These are phyloP conservation scores for Chaetophractus vellerosus DNA, from an alignment of 2,797 vertebrate genomes.

Conservation along the genomic window DNA sequence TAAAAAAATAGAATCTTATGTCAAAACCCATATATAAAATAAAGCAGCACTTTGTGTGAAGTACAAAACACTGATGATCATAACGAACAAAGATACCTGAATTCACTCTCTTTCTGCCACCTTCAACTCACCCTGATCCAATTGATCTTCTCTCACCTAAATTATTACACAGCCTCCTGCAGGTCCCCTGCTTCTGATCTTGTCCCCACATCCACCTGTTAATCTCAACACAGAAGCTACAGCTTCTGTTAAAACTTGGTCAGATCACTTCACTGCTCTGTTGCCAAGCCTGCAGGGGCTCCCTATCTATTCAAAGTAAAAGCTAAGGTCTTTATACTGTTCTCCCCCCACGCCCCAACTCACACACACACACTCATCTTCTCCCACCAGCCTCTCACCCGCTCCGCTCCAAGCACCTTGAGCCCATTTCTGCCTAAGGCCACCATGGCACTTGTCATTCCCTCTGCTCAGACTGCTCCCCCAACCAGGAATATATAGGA, in stretches of 20 bases:
- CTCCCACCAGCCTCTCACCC: not conserved
- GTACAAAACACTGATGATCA: not conserved
- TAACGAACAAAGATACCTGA: slow-evolving; percentile 20
- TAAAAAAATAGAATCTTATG: not conserved
- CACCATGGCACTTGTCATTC: not conserved
- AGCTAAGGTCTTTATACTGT: not conserved
- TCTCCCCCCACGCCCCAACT: not conserved
- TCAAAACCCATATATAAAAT: slow-evolving; percentile 47
- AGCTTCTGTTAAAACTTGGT: not conserved
- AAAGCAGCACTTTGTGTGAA: not conserved
- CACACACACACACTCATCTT: not conserved
- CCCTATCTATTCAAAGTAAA: not conserved
- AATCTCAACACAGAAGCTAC: not conserved
- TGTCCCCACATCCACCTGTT: not conserved
- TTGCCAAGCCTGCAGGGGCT: not conserved
- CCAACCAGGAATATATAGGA: not conserved
- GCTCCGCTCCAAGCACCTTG: not conserved
- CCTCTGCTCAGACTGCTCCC: not conserved
- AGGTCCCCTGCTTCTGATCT: not conserved
- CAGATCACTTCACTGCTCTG: not conserved
- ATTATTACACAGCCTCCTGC: not conserved
- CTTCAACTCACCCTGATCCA: not conserved
- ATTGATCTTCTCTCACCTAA: not conserved
- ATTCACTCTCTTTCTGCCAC: not conserved
- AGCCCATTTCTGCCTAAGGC: not conserved